These are phyloP conservation scores for Spongilla lacustris DNA, from an alignment of 37 sponge, comb jelly and placozoan species.

Conservation along the genomic window DNA sequence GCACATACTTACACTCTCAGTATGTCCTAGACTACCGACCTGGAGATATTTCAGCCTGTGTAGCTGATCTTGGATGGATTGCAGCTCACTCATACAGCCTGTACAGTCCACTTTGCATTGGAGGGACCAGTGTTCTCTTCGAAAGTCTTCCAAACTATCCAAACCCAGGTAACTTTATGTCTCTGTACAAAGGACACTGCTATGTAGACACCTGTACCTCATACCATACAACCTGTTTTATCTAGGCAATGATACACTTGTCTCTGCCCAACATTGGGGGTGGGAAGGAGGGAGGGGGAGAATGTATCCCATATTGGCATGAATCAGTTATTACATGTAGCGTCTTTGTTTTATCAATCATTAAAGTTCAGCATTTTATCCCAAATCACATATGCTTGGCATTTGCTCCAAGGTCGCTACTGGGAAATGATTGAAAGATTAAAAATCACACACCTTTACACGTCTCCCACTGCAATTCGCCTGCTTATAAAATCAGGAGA, in stretches of 20 bases:
- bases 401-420: conserved; percentile 76
- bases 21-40: conserved; percentile 92
- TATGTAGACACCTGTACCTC: too few species aligned
- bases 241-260: too few species aligned
- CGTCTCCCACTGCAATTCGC: conserved; percentile 93
- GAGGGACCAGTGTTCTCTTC: conserved; percentile 93
- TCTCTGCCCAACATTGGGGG: too few species aligned
- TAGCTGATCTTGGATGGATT: conserved; percentile 99
- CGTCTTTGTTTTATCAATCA: too few species aligned
- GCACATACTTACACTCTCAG: conserved; percentile 19
- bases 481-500: conserved; percentile 89
- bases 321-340: too few species aligned
- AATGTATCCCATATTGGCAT: too few species aligned
- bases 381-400: not conserved
- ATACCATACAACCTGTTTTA: too few species aligned
- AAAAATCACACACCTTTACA: conserved; percentile 88
- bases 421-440: conserved; percentile 93
- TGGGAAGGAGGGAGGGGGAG: too few species aligned
- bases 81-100: conserved; percentile 96
- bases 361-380: too few species aligned
- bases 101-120: conserved; percentile 96
- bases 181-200: too few species aligned
- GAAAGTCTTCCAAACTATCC: conserved; percentile 95
- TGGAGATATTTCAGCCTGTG: conserved; percentile 96
- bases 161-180: conserved; percentile 77